phyloP scores from a whole-genome alignment of 1,140 invertebrate species.

The Apis dorsata region DNA sequence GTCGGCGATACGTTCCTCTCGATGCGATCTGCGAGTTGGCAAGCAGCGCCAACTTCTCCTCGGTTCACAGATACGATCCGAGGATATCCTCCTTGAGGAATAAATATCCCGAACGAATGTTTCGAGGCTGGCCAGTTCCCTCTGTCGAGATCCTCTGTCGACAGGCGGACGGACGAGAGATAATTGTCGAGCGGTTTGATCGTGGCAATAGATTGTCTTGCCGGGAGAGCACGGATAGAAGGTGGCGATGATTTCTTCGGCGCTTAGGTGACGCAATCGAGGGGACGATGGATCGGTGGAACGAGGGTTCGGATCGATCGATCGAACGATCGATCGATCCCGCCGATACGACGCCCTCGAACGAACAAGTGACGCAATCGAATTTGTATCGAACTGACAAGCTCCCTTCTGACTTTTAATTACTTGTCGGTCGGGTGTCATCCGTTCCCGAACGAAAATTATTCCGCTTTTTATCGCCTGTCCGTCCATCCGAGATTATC shows the following conservation, averaged over 20 bases:
- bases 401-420: slow-evolving; percentile 38
- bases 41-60: slow-evolving; percentile 17
- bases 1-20: slow-evolving; percentile 25
- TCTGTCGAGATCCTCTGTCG: slow-evolving; percentile 46
- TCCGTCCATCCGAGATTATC: neutral
- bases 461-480: slow-evolving; percentile 5
- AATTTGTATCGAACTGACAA: slow-evolving; percentile 42
- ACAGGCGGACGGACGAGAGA: slow-evolving; percentile 51
- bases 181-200: slow-evolving; percentile 51
- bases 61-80: slow-evolving; percentile 34
- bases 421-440: slow-evolving; percentile 44
- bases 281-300: slow-evolving; percentile 17
- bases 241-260: slow-evolving; percentile 50
- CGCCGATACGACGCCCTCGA: slow-evolving; percentile 49
- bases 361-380: slow-evolving; percentile 50
- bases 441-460: slow-evolving; percentile 6
- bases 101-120: slow-evolving; percentile 40
- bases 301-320: slow-evolving; percentile 56
- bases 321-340: slow-evolving; percentile 57
- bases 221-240: slow-evolving; percentile 26
- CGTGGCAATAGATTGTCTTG: slow-evolving; percentile 51
- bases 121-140: slow-evolving; percentile 37
- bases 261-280: slow-evolving; percentile 50
- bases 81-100: slow-evolving; percentile 36
- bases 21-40: slow-evolving; percentile 34